Evolutionary conservation across 2,113 vertebrate species (phyloP), one percentile per base, ranked within the genome.

Genomic region (Sander lucioperca): DNA sequence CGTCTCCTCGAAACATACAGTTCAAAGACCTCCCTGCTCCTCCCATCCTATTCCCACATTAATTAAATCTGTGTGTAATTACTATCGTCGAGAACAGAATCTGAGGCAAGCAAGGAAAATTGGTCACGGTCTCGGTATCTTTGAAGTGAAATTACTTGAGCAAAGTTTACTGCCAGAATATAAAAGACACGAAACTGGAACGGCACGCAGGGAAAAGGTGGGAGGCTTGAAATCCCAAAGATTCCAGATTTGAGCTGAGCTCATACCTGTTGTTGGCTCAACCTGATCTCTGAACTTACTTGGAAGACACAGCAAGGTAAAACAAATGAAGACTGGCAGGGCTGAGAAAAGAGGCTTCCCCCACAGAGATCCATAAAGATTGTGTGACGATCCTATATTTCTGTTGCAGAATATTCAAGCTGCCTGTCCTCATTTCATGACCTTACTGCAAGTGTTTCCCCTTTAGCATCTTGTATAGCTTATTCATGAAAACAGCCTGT

Each of bases 31-130:
- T 71, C 80, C 64, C 77, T 13, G 50, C 66, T 73, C 75, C 89
- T 74, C 89, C 84, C 79, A 65, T 65, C 67, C 72, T 48, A 25
- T 92, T 87, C 85, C 86, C 88, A 86, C 90, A 89, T 93, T 93
- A 90, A 93, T 94, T 93, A 93, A 90, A 91, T 84, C 81, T 19
- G 43, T 86, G 62, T 92, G 84, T 93, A 93, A 92, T 91, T 93
- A 87, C 84, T 56, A 59, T 89, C 75, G 76, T 87, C 51, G 64
- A 78, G 82, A 72, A 86, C 83, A 89, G 86, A 90, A 91, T 92
- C 86, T 71, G 84, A 90, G 86, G 79, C 70, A 30, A 79, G 80
- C 69, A 51, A 54, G 70, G 75, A 66, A 80, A 81, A 93, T 91
- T 91, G 88, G 91, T 92, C 91, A 91, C 67, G 54, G 89, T 82